These are phyloP conservation scores for Halocynthia aurantium DNA, from an alignment of 23 tunicate species.

Conservation along the genomic window DNA sequence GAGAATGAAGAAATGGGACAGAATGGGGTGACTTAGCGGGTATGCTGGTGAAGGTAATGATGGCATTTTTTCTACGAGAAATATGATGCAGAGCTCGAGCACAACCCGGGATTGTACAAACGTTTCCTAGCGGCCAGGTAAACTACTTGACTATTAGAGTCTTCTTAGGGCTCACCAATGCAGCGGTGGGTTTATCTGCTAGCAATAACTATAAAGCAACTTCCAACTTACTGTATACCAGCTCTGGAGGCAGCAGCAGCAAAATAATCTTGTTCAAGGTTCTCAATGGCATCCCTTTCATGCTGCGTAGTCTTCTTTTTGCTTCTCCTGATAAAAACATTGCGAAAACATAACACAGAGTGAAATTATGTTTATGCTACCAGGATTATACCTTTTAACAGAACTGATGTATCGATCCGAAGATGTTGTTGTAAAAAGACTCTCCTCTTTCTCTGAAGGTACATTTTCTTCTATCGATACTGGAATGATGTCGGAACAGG, in stretches of 20 bases:
- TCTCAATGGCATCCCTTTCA: slow-evolving; percentile 13
- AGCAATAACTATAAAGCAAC: too few species aligned
- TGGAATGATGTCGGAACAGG: slow-evolving; percentile 13
- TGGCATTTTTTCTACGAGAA: too few species aligned
- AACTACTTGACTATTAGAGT: too few species aligned
- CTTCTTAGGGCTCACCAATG: too few species aligned
- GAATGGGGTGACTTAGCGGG: too few species aligned
- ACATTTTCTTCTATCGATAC: slow-evolving; percentile 12
- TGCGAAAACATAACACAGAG: not conserved
- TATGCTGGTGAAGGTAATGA: too few species aligned
- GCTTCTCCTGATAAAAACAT: slow-evolving; percentile 9
- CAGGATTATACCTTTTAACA: not conserved
- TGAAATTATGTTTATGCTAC: not conserved
- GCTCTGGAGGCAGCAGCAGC: slow-evolving; percentile 57
- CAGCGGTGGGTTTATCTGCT: too few species aligned
- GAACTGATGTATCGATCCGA: slow-evolving; percentile 8
- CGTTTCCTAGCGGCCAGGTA: too few species aligned
- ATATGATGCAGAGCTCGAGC: too few species aligned
- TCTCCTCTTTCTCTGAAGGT: slow-evolving; percentile 19
- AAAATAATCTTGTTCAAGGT: slow-evolving; percentile 29
- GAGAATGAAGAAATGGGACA: too few species aligned
- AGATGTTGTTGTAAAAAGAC: slow-evolving; percentile 2
- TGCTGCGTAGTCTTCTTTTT: not conserved
- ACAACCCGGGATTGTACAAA: too few species aligned
- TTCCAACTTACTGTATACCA: slow-evolving; percentile 24